A percentile compares a stretch with the other conserved stretches of the same genome.
These are phyloP conservation scores for Gulo gulo DNA, from an alignment of 2,113 vertebrate genomes.

Conservation along the genomic window DNA sequence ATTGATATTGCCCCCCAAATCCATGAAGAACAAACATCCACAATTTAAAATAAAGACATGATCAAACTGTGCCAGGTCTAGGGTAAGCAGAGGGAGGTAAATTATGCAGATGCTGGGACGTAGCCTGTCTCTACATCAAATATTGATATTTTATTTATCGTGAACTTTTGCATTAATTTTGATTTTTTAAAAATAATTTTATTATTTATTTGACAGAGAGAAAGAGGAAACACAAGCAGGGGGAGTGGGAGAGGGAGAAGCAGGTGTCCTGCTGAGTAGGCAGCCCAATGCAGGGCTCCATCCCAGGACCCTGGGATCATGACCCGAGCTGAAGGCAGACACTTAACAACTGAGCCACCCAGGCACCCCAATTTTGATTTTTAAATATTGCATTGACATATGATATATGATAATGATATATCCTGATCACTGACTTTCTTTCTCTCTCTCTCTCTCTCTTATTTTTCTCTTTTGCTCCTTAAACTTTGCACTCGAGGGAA, in stretches of 20 bases:
- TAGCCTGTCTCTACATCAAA: background rate
- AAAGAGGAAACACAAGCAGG: no score
- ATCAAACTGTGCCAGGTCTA: rapidly evolving
- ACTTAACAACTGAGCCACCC: no score
- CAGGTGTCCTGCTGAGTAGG: no score
- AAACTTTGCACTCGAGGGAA: background rate
- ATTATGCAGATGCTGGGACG: background rate
- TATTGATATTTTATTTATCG: background rate
- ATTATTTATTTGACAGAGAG: no score
- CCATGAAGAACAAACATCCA: background rate
- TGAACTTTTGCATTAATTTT: background rate
- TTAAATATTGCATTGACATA: background rate
- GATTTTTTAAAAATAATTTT: background rate
- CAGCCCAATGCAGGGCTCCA: no score
- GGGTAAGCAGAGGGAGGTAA: background rate
- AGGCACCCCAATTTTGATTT: background rate
- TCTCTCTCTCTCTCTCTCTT: background rate
- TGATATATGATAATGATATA: background rate
- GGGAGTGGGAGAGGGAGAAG: no score
- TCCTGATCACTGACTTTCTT: background rate
- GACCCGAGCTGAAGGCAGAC: no score
- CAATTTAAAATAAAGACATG: background rate
- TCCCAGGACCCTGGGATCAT: no score
- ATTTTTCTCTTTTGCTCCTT: background rate
- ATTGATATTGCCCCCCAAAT: background rate